Evolutionary conservation across 64 coral and sea anemone genomes (phyloP).

Genomic region (Pocillopora damicornis): DNA sequence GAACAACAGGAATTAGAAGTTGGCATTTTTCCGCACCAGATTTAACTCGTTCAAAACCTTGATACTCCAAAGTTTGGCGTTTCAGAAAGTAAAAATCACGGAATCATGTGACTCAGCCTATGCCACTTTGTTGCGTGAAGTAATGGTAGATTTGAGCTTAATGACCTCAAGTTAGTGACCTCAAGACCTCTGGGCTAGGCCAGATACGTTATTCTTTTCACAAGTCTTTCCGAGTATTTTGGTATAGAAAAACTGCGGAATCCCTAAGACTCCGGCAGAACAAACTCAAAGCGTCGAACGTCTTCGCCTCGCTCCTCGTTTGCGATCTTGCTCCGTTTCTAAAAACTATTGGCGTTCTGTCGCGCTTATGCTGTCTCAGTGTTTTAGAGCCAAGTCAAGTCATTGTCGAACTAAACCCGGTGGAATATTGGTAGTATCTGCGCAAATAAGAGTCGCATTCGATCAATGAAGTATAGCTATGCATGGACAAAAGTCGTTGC

Average conservation of each 20-base stretch:
- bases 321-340: too few species aligned
- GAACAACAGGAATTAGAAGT: too few species aligned
- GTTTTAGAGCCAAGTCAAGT: neutral
- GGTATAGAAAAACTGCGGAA: neutral
- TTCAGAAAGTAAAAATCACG: neutral
- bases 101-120: neutral
- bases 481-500: neutral
- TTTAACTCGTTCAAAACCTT: too few species aligned
- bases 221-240: neutral
- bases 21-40: neutral
- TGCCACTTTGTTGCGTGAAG: neutral
- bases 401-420: neutral
- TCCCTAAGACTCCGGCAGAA: neutral
- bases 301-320: neutral
- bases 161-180: neutral
- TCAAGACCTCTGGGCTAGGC: neutral
- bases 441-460: constrained; percentile 18
- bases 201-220: neutral
- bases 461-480: constrained; percentile 11
- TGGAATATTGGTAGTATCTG: constrained; percentile 8
- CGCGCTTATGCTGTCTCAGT: neutral
- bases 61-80: too few species aligned
- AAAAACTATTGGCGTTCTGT: neutral
- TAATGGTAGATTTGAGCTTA: neutral
- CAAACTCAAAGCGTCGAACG: neutral